A percentile compares a stretch with the other conserved stretches of the same genome.
phyloP scores from a whole-genome alignment of 1,140 invertebrate genomes.

The Archegozetes longisetosus region DNA sequence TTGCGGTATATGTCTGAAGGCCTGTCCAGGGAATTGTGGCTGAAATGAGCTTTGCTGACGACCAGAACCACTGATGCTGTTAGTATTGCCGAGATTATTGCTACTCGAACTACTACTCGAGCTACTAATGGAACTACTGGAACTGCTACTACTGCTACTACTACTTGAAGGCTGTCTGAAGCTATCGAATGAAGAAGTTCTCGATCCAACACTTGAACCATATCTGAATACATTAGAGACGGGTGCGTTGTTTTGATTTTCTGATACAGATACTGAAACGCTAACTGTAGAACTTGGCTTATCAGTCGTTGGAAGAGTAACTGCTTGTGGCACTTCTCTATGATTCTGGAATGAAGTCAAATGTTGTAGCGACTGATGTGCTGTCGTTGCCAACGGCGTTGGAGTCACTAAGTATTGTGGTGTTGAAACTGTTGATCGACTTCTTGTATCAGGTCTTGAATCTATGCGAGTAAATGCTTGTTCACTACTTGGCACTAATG shows the following conservation, averaged over 20 bases:
- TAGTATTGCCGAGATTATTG: background rate
- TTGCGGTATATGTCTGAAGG: background rate
- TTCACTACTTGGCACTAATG: background rate
- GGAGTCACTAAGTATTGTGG: background rate
- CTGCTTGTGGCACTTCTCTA: background rate
- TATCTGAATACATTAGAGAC: constrained; percentile 16
- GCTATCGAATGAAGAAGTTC: background rate
- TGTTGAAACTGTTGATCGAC: background rate
- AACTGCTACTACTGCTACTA: background rate
- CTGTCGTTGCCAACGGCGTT: background rate
- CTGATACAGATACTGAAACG: background rate
- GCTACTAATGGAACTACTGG: background rate
- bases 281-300: background rate
- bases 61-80: background rate
- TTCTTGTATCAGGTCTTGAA: background rate
- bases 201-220: background rate
- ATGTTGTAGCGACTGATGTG: background rate
- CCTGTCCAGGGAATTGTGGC: background rate
- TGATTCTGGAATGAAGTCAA: background rate
- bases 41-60: background rate
- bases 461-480: background rate
- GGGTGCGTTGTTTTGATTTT: background rate
- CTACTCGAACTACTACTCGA: background rate
- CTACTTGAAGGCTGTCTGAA: background rate
- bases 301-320: background rate